Base-by-base conservation (phyloP, 1,140 invertebrate species). In the Brachionus manjavacas region DNA sequence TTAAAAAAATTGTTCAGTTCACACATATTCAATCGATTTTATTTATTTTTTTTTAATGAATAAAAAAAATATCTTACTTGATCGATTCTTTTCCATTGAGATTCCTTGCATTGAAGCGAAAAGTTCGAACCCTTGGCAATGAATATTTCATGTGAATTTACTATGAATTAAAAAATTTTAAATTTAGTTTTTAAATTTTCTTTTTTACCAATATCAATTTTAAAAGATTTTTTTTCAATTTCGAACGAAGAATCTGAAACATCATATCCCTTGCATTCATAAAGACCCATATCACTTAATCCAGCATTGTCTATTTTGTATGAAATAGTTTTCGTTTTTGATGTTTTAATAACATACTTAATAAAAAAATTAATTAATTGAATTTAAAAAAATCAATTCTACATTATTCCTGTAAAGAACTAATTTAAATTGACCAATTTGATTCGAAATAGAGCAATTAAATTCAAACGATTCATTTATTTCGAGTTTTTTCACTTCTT, bases 331-430 rank as follows among this genome's bases (percentile, higher is more conserved):
- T 35, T 35, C 8, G 2, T 4, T 49, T 49, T 76, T 23, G 72
- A 46, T 23, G 41, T 49, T 23, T 46, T 25, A 28, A 76, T 49
- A 14, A 76, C 46, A 8, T 23, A 25, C 72, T 76, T n/a, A 25
- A 14, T 23, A 28, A n/a, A 70, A 52, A 46, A 74, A 39, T 70
- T 4, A 74, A 72, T 16, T 31, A 3, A 12, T 25, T 12, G 12
- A 41, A 41, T 74, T 41, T 43, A 23, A 41, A 74, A 41, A 41
- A 41, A n/a, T n/a, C 8, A 25, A 70, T 28, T 76, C 3, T 76
- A 76, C 72, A 76, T 76, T 28, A 46, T 76, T 16, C 20, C 52
- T 76, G 20, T 76, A 76, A 46, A 76, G 43, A 46, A 39, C 25
- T 46, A 76, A 14, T 0, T 7, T 76, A 25, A 28, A 43, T 20